phyloP scores from a whole-genome alignment of 2,888 invertebrate species.

The Lathronympha strigana region DNA sequence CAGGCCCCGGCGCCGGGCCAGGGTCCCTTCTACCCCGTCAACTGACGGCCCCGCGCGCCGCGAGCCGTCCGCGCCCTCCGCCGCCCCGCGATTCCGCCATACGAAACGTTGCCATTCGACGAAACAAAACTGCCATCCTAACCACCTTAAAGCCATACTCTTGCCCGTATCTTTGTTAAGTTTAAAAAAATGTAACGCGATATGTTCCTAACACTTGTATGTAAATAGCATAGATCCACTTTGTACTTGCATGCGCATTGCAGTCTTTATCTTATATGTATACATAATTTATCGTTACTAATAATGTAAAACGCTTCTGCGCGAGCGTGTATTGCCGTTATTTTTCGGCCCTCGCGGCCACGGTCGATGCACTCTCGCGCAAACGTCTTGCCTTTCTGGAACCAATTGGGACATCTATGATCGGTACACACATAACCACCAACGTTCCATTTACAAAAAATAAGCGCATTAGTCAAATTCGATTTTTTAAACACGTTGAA shows the following conservation, averaged over 20 bases:
- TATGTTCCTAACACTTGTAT: constrained; percentile 84
- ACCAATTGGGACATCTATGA: constrained; percentile 84
- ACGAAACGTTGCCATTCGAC: constrained; percentile 69
- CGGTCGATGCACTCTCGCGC: constrained; percentile 51
- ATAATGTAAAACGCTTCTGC: constrained; percentile 62
- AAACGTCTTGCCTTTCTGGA: constrained; percentile 67
- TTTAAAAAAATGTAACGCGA: constrained; percentile 74
- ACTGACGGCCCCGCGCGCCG: constrained; percentile 64
- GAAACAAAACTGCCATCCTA: constrained; percentile 77
- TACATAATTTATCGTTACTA: constrained; percentile 70
- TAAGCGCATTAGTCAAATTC: constrained; percentile 82
- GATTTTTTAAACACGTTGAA: constrained; percentile 64
- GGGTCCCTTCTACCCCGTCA: constrained; percentile 77
- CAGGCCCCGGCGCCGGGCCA: constrained; percentile 79
- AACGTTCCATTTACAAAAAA: constrained; percentile 62
- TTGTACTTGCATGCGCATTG: constrained; percentile 81
- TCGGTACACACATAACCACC: constrained; percentile 83
- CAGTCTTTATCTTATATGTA: constrained; percentile 71
- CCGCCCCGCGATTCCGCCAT: constrained; percentile 46
- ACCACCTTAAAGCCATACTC: constrained; percentile 81
- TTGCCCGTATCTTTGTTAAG: constrained; percentile 81
- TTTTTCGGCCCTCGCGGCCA: constrained; percentile 33
- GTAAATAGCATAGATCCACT: constrained; percentile 82
- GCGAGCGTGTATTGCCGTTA: constrained; percentile 59
- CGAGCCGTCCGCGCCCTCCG: constrained; percentile 51